A percentile compares a stretch with the other conserved stretches of the same genome.
Evolutionary conservation across 2,113 vertebrate genomes (phyloP).

Genomic region (Clupea harengus): DNA sequence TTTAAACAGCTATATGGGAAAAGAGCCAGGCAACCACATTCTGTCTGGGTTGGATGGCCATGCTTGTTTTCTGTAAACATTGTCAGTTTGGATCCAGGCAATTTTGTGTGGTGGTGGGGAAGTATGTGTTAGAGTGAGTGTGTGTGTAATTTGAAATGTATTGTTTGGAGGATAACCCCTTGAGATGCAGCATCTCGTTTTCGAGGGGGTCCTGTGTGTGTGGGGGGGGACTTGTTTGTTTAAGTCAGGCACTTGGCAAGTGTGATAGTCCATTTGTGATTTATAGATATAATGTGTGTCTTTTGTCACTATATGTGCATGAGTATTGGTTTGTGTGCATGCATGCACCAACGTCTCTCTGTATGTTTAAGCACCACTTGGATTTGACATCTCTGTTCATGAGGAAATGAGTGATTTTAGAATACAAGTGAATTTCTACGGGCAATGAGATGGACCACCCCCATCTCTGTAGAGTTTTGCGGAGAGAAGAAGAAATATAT

Average conservation of each 20-base stretch:
- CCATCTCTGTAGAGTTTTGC: too few relatives aligned
- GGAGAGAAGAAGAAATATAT: too few relatives aligned
- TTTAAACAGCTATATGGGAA: constrained; percentile 26
- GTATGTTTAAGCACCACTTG: neutral
- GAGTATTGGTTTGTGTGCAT: too few relatives aligned
- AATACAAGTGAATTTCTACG: neutral
- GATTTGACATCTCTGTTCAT: neutral
- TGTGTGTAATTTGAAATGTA: too few relatives aligned
- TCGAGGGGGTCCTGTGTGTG: too few relatives aligned
- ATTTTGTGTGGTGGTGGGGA: constrained; percentile 41
- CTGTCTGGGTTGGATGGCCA: constrained; percentile 47
- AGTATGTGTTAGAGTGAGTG: neutral
- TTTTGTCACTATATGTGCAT: neutral
- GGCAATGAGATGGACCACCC: neutral
- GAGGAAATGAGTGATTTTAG: neutral
- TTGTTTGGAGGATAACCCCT: too few relatives aligned
- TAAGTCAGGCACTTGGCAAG: neutral
- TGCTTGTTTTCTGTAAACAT: constrained; percentile 61
- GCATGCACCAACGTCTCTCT: too few relatives aligned
- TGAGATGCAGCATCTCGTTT: too few relatives aligned
- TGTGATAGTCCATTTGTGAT: neutral
- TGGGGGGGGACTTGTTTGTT: neutral
- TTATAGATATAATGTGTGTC: neutral
- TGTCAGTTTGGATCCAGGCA: constrained; percentile 48
- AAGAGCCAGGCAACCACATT: constrained; percentile 41